These are phyloP conservation scores for Sciurus vulgaris DNA, from an alignment of 2,797 vertebrate species.

Conservation along the genomic window DNA sequence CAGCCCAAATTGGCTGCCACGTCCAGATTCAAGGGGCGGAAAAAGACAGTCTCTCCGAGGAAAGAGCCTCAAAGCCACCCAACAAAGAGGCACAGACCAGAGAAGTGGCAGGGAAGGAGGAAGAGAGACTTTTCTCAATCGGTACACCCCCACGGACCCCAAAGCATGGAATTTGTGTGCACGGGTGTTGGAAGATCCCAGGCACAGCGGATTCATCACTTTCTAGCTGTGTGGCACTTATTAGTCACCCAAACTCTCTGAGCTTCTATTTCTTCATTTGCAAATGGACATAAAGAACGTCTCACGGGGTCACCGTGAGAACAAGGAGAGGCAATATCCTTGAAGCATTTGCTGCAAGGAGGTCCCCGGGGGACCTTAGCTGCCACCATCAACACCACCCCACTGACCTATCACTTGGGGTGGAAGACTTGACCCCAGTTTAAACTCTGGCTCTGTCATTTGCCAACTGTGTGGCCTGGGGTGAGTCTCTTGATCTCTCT, in stretches of 20 bases:
- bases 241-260: neutral
- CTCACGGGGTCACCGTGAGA: neutral
- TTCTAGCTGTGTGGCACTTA: neutral
- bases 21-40: neutral
- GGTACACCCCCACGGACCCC: too few species aligned
- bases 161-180: rapidly evolving
- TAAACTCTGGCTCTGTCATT: neutral
- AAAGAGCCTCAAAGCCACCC: neutral
- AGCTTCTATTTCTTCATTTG: neutral
- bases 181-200: neutral
- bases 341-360: too few species aligned
- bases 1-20: neutral
- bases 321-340: too few species aligned
- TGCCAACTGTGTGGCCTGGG: neutral
- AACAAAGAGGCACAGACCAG: neutral
- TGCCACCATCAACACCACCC: too few species aligned
- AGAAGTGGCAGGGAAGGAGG: neutral
- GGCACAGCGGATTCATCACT: neutral
- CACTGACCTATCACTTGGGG: too few species aligned
- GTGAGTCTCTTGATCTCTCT: too few species aligned
- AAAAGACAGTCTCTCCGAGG: neutral
- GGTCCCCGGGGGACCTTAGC: too few species aligned
- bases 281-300: neutral
- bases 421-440: neutral
- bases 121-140: neutral